Conservation (phyloP, 2,888 invertebrate genomes). For the Notocelia uddmanniana region DNA sequence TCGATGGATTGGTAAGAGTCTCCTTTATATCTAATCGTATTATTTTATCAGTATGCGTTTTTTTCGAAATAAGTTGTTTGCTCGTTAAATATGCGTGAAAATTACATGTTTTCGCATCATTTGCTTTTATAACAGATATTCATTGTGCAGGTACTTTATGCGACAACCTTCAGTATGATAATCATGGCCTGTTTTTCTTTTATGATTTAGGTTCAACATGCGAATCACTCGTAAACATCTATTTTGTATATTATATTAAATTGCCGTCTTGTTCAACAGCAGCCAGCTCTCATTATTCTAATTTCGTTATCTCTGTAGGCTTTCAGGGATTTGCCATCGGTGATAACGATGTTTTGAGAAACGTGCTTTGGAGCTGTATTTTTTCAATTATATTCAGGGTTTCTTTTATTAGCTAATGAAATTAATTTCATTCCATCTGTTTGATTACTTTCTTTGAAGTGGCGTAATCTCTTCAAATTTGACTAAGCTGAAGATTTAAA, state of each 20-base stretch:
- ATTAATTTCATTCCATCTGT: not conserved
- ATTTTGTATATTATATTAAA: conserved; percentile 49
- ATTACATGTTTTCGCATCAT: conserved; percentile 1
- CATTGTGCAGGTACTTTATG: conserved; percentile 39
- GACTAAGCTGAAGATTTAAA: not conserved
- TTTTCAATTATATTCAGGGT: not conserved
- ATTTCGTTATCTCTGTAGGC: conserved; percentile 40
- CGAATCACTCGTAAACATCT: conserved; percentile 54
- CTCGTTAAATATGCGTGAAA: conserved; percentile 8
- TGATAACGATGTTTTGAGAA: conserved; percentile 37
- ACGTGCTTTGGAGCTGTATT: conserved; percentile 8
- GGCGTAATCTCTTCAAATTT: not conserved
- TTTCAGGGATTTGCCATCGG: conserved; percentile 34
- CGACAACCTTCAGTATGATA: conserved; percentile 4
- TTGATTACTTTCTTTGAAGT: not conserved
- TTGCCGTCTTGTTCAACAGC: conserved; percentile 46
- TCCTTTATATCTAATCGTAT: conserved; percentile 12
- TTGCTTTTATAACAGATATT: conserved; percentile 3
- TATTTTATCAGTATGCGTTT: conserved; percentile 4
- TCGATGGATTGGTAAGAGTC: conserved; percentile 35
- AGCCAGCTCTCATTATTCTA: conserved; percentile 44
- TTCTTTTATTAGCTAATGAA: not conserved
- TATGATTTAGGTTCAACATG: conserved; percentile 57
- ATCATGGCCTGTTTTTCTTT: conserved; percentile 51
- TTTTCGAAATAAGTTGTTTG: conserved; percentile 27